Conservation (phyloP, 1,140 invertebrate species). For the Cydia fagiglandana region DNA sequence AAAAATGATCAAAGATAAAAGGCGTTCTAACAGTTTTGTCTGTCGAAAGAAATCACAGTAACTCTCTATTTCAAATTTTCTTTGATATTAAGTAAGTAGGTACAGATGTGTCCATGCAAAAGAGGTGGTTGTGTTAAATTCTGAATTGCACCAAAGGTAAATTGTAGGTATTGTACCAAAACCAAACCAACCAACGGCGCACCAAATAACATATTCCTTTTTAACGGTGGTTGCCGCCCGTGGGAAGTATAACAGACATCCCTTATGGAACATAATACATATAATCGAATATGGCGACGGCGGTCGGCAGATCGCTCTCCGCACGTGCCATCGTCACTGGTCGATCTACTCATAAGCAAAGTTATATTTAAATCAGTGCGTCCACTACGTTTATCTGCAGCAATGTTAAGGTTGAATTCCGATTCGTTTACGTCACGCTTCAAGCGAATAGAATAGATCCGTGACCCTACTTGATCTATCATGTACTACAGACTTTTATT, state of each 20-base stretch:
- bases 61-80: no score
- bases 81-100: background rate
- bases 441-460: conserved; percentile 26
- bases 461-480: conserved; percentile 23
- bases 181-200: no score
- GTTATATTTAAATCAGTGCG: conserved; percentile 66
- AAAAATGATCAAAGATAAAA: no score
- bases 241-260: background rate
- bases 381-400: conserved; percentile 55
- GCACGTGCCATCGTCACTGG: conserved; percentile 23
- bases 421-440: conserved; percentile 54
- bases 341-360: conserved; percentile 51
- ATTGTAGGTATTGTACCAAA: no score
- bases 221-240: no score
- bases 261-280: background rate
- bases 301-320: conserved; percentile 10
- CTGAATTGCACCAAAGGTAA: no score
- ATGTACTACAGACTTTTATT: conserved; percentile 3
- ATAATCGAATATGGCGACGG: background rate
- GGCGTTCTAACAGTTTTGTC: no score
- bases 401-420: conserved; percentile 74
- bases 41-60: no score
- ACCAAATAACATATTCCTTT: no score
- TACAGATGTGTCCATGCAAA: background rate
- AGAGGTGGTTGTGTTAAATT: background rate